These are phyloP conservation scores for Axea sp. DNA, from an alignment of 2,888 invertebrate genomes.

Conservation along the genomic window DNA sequence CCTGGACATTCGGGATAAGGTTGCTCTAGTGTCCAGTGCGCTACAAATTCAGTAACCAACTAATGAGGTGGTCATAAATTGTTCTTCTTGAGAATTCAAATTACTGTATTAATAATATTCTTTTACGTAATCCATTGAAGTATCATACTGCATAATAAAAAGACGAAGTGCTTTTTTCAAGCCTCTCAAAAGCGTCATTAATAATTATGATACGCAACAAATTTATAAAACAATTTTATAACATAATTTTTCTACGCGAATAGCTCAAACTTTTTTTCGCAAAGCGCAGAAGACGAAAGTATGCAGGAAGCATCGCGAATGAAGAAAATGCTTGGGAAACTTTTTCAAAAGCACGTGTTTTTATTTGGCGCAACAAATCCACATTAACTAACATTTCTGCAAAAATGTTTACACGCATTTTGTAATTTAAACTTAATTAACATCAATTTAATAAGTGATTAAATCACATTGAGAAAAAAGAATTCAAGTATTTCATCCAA, in stretches of 20 bases:
- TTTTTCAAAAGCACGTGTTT: no score
- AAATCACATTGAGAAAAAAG: constrained; percentile 40
- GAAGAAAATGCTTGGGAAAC: no score
- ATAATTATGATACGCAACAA: not conserved
- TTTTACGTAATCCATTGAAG: constrained; percentile 29
- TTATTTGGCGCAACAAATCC: no score
- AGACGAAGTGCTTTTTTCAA: constrained; percentile 7
- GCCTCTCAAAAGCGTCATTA: not conserved
- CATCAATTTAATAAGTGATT: constrained; percentile 33
- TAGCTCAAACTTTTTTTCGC: no score
- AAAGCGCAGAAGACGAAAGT: no score
- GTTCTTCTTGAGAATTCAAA: constrained; percentile 62
- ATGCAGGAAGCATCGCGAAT: no score
- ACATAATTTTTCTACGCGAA: no score
- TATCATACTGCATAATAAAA: constrained; percentile 8
- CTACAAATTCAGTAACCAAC: constrained; percentile 62
- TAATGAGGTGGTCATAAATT: constrained; percentile 76
- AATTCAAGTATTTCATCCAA: constrained; percentile 43
- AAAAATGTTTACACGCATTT: constrained; percentile 17
- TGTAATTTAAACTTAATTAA: constrained; percentile 23
- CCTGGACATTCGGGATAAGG: constrained; percentile 77
- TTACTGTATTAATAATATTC: constrained; percentile 54
- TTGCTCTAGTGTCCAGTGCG: constrained; percentile 74
- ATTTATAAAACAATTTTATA: no score
- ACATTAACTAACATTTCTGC: no score